Evolutionary conservation across 2,797 vertebrate species (phyloP), one percentile per base, ranked within the genome.

Genomic region (Trachurus trachurus): DNA sequence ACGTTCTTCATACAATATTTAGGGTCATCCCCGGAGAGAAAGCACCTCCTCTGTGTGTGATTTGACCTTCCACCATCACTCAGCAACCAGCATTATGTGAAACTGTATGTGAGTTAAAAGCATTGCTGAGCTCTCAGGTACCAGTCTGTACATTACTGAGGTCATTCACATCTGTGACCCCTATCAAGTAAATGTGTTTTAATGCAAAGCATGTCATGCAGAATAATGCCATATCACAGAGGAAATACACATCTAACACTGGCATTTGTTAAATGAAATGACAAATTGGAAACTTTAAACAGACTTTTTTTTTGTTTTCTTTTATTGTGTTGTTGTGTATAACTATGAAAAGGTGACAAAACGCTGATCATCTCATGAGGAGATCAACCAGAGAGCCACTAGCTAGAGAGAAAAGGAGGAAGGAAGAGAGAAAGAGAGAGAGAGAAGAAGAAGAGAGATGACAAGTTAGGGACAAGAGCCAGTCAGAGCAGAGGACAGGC

Each of bases 401-500:
- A 16, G n/a, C 50, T 17, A 37, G 61, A n/a, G 53, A 66, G 66
- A 63, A 31, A 52, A 57, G 74, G 57, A 52, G 22, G 37, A 53
- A 60, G 56, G 39, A 61, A 45, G 44, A 42, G 69, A 40, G n/a
- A 74, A 63, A 21, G 45, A 56, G 62, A 63, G 69, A 68, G 61
- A 61, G 50, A 70, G 68, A 37, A 61, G 59, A 79, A 76, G 68
- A 60, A 82, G 71, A 78, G 84, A 84, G 82, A 89, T 88, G 90
- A 93, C 89, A 93, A 86, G 89, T 88, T 87, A 87, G 87, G 89
- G 92, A 93, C 92, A 91, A 88, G 85, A 93, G 89, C 85, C 89
- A 93, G 92, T 91, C 91, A 91, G 88, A 92, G 87, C 87, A 93
- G 92, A 94, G 92, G 94, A 94, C 93, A 91, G 90, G 81, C 81